phyloP scores from a whole-genome alignment of 2,888 invertebrate genomes.

The Ornithoptera alexandrae region DNA sequence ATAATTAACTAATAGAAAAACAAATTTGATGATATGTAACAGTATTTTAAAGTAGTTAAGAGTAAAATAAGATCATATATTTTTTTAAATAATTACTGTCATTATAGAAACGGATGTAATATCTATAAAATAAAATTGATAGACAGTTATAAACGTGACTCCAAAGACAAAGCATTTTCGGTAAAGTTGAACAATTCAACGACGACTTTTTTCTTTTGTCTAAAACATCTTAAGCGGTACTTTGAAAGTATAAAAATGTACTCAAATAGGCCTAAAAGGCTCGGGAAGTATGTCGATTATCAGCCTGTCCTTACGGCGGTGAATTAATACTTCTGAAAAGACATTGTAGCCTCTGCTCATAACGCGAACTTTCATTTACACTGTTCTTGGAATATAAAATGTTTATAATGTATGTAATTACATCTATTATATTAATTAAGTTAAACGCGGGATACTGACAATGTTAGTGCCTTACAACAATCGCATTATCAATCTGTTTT shows the following conservation, averaged over 20 bases:
- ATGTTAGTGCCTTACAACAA: too few relatives aligned
- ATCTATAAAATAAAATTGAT: too few relatives aligned
- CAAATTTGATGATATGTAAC: too few relatives aligned
- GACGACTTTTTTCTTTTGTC: constrained; percentile 28
- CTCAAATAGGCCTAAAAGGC: constrained; percentile 51
- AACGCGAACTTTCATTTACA: constrained; percentile 13
- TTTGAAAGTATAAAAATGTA: constrained; percentile 47
- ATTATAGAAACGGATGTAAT: too few relatives aligned
- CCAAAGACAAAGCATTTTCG: too few relatives aligned
- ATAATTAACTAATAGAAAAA: too few relatives aligned
- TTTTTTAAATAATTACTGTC: too few relatives aligned
- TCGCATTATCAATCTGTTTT: too few relatives aligned
- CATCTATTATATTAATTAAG: background rate
- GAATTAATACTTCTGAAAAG: constrained; percentile 26
- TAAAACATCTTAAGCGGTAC: constrained; percentile 32
- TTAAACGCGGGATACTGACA: background rate
- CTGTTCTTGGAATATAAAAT: background rate
- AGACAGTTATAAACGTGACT: too few relatives aligned
- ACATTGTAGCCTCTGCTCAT: constrained; percentile 13
- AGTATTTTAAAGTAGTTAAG: too few relatives aligned
- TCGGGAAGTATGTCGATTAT: constrained; percentile 70
- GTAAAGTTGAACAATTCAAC: background rate
- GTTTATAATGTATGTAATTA: background rate
- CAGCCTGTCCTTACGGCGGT: constrained; percentile 51
- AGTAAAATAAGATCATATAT: too few relatives aligned